Conservation (phyloP, 35 echinoderm and acorn worm species). For the Apostichopus parvimensis region DNA sequence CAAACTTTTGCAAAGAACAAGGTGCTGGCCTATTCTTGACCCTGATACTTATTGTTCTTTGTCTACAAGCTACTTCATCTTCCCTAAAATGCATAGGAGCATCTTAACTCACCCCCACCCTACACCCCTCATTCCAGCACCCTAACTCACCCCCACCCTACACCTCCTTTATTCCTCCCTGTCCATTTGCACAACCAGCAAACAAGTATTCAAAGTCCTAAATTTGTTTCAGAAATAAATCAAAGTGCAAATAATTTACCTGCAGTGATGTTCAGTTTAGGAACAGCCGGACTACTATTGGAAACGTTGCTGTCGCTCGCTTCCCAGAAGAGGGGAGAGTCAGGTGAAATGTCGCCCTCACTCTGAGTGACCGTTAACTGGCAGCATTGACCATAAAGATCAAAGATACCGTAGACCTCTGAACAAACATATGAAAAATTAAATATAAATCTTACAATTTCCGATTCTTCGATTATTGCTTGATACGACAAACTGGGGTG, state of each 20-base stretch:
- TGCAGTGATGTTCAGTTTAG: conserved; percentile 10
- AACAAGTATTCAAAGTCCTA: too few relatives aligned
- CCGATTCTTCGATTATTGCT: neutral
- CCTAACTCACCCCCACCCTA: too few relatives aligned
- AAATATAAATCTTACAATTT: neutral
- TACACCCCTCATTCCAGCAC: too few relatives aligned
- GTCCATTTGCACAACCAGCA: neutral
- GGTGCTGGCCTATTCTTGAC: too few relatives aligned
- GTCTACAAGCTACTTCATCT: too few relatives aligned
- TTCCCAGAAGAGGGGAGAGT: conserved; percentile 46
- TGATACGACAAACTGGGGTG: too few relatives aligned
- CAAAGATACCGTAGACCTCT: conserved; percentile 95
- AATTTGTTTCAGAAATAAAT: neutral
- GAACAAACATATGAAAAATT: conserved; percentile 22
- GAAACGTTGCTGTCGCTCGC: conserved; percentile 52
- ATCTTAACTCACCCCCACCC: too few relatives aligned
- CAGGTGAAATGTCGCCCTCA: conserved; percentile 48
- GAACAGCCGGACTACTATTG: conserved; percentile 29
- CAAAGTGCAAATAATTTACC: neutral
- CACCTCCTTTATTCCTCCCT: neutral
- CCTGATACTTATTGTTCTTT: too few relatives aligned
- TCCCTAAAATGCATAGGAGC: too few relatives aligned
- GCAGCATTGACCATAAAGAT: conserved; percentile 96
- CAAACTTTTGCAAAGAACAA: too few relatives aligned
- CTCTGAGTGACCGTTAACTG: conserved; percentile 59